Conservation (phyloP, 1,140 invertebrate species). For the Neodiprion virginianus region DNA sequence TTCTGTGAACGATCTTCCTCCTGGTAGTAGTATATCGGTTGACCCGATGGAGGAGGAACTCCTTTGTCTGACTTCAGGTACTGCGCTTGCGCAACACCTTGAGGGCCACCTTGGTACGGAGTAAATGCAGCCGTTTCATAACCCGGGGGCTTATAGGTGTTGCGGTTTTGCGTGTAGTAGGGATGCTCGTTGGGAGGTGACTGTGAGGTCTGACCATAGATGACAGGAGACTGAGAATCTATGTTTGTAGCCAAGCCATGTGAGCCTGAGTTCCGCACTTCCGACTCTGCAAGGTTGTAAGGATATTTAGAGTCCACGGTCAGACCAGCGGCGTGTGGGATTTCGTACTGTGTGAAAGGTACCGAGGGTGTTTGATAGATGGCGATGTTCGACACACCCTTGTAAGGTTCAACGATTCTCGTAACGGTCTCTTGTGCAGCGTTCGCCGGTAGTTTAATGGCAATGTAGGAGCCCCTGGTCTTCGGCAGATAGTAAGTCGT, state of each 20-base stretch:
- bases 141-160: too few relatives aligned
- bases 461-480: conserved; percentile 18
- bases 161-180: too few relatives aligned
- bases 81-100: too few relatives aligned
- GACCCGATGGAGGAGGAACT: too few relatives aligned
- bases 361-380: conserved; percentile 10
- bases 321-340: conserved; percentile 2
- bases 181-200: too few relatives aligned
- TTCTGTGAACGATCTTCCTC: too few relatives aligned
- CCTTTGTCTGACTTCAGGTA: too few relatives aligned
- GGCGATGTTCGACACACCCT: background rate
- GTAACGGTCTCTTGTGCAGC: background rate
- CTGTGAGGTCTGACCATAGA: too few relatives aligned
- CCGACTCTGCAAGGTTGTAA: background rate
- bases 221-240: background rate
- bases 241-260: background rate
- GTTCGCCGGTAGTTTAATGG: conserved; percentile 3
- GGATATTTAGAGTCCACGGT: background rate
- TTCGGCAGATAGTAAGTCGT: conserved; percentile 22
- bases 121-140: too few relatives aligned
- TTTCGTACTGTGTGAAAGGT: conserved; percentile 8
- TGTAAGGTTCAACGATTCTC: background rate
- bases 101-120: too few relatives aligned
- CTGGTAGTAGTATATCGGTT: too few relatives aligned
- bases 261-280: background rate